phyloP scores from a whole-genome alignment of 2,888 invertebrate genomes.

The Leptopilina drosophilae region DNA sequence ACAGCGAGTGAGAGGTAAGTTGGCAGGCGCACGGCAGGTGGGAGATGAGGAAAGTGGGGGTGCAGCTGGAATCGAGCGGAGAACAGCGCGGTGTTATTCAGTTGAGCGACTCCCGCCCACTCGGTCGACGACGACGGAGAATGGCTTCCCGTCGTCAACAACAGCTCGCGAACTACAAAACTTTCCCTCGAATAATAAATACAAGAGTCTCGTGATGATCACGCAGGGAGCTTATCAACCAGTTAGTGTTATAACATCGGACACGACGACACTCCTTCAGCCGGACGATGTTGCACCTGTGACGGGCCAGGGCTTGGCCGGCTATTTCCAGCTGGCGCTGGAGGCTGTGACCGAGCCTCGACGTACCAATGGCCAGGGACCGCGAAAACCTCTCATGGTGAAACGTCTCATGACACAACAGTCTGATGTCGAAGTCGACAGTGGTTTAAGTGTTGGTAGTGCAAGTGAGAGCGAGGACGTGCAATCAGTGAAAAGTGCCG shows the following conservation, averaged over 20 bases:
- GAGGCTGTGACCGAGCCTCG: slow-evolving; percentile 70
- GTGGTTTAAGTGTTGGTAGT: slow-evolving; percentile 72
- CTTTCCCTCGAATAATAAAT: slow-evolving; percentile 78
- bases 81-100: slow-evolving; percentile 69
- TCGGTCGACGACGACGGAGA: slow-evolving; percentile 71
- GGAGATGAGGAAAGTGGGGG: slow-evolving; percentile 55
- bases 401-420: slow-evolving; percentile 63
- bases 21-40: slow-evolving; percentile 55
- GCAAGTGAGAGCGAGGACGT: slow-evolving; percentile 75
- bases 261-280: slow-evolving; percentile 85
- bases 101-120: slow-evolving; percentile 75
- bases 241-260: slow-evolving; percentile 87
- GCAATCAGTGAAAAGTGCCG: slow-evolving; percentile 65
- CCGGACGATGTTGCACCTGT: slow-evolving; percentile 78
- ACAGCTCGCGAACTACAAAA: slow-evolving; percentile 20
- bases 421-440: slow-evolving; percentile 68
- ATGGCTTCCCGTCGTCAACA: slow-evolving; percentile 76
- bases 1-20: slow-evolving; percentile 52
- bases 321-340: slow-evolving; percentile 76
- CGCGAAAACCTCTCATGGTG: slow-evolving; percentile 70
- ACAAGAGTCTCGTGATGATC: slow-evolving; percentile 94
- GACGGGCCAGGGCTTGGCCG: slow-evolving; percentile 78
- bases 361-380: slow-evolving; percentile 60
- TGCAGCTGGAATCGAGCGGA: slow-evolving; percentile 75
- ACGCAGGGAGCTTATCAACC: slow-evolving; percentile 83